These are phyloP conservation scores for Alloscopus bannaensis DNA, from an alignment of 2,888 invertebrate species.

Conservation along the genomic window DNA sequence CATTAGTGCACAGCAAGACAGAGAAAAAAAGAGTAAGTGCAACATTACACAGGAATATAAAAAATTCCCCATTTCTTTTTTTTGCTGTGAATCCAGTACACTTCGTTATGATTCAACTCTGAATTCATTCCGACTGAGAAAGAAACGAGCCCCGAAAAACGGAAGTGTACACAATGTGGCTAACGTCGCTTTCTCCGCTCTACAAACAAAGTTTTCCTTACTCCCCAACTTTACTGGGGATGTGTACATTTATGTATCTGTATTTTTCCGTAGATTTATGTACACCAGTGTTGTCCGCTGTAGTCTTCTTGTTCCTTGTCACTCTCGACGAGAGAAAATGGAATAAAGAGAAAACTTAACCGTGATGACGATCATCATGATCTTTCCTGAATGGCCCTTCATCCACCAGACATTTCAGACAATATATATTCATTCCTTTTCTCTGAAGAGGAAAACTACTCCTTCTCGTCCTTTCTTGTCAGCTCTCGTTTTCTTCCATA, in stretches of 20 bases:
- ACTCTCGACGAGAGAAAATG: background rate
- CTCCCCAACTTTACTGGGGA: conserved; percentile 3
- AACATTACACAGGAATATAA: conserved; percentile 30
- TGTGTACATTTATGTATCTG: background rate
- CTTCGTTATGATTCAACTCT: conserved; percentile 5
- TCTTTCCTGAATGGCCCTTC: too few species aligned
- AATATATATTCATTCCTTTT: too few species aligned
- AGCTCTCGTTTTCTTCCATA: conserved; percentile 6
- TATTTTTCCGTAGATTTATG: conserved; percentile 19
- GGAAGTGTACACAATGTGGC: conserved; percentile 40
- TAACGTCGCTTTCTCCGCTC: conserved; percentile 20
- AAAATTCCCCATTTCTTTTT: conserved; percentile 15
- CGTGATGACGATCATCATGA: conserved; percentile 4
- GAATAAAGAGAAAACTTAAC: conserved; percentile 7
- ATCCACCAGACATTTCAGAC: too few species aligned
- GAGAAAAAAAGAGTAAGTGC: background rate
- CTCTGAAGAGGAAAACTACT: background rate
- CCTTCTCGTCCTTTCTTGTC: conserved; percentile 8
- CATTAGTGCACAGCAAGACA: conserved; percentile 32
- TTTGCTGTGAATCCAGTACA: background rate
- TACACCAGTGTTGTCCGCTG: too few species aligned
- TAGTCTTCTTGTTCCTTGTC: conserved; percentile 4
- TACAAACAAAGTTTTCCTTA: conserved; percentile 31
- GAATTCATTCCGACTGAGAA: conserved; percentile 2
- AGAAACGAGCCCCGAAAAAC: conserved; percentile 32